Conservation (phyloP, 2,888 invertebrate genomes). For the Dorcus parallelipipedus region DNA sequence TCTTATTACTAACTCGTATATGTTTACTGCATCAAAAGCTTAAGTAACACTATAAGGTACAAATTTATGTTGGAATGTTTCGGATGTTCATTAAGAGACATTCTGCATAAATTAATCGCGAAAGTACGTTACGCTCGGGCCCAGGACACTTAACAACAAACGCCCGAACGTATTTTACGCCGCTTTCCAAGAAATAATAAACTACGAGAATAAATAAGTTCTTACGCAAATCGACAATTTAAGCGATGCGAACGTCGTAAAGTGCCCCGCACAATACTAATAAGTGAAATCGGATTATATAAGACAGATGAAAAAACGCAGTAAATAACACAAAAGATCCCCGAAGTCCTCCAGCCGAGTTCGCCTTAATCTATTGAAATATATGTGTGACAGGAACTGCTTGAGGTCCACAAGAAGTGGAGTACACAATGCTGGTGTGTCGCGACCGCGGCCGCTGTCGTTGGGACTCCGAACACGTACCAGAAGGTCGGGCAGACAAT, state of each 20-base stretch:
- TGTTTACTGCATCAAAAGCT: no score
- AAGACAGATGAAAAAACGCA: conserved; percentile 3
- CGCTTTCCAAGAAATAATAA: no score
- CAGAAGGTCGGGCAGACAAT: conserved; percentile 31
- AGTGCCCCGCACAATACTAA: conserved; percentile 8
- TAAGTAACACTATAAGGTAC: no score
- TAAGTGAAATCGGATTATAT: conserved; percentile 18
- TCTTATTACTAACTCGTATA: no score
- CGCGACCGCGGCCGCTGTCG: conserved; percentile 28
- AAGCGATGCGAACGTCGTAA: neutral
- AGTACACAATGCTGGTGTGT: conserved; percentile 36
- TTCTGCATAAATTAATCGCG: no score
- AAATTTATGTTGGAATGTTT: no score
- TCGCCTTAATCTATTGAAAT: conserved; percentile 38
- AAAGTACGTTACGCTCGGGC: no score
- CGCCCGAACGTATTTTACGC: no score
- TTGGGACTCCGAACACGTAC: conserved; percentile 34
- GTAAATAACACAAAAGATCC: neutral
- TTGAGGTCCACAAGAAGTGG: conserved; percentile 38
- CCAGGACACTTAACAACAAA: no score
- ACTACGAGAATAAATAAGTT: neutral
- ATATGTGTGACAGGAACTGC: conserved; percentile 43
- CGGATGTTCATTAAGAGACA: no score
- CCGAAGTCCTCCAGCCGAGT: conserved; percentile 14
- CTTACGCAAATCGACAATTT: conserved; percentile 13